Conservation (phyloP, 2,888 invertebrate genomes). For the Copidosoma aretas region DNA sequence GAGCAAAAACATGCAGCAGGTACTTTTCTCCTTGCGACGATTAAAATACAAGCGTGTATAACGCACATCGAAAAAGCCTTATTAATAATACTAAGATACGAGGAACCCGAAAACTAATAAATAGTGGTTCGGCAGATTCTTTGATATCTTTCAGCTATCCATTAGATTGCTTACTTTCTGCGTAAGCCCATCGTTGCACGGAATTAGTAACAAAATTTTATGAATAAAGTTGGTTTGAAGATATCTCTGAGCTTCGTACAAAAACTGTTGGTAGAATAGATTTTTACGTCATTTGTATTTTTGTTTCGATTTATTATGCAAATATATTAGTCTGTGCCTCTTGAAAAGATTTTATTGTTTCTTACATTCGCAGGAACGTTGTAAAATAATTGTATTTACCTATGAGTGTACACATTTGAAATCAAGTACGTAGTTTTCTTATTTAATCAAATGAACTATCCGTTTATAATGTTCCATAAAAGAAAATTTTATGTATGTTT, state of each 20-base stretch:
- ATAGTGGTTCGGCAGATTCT: conserved; percentile 26
- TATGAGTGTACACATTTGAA: no score
- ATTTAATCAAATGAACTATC: conserved; percentile 1
- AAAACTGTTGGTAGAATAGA: no score
- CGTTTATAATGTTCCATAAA: conserved; percentile 4
- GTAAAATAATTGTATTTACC: no score
- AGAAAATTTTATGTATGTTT: conserved; percentile 5
- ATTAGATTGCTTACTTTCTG: conserved; percentile 15
- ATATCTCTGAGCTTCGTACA: no score
- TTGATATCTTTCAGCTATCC: conserved; percentile 33
- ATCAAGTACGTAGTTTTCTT: background rate
- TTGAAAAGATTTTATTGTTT: no score
- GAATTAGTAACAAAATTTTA: no score
- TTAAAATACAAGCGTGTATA: conserved; percentile 44
- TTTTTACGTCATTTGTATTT: no score
- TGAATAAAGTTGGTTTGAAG: no score
- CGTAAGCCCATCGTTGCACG: conserved; percentile 6
- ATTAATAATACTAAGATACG: conserved; percentile 44
- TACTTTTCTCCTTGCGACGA: conserved; percentile 18
- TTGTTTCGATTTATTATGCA: no score
- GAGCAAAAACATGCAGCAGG: conserved; percentile 18
- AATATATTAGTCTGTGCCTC: no score
- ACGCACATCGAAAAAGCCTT: conserved; percentile 58
- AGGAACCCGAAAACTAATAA: conserved; percentile 5
- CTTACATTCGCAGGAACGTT: no score